phyloP scores from a whole-genome alignment of 2,888 invertebrate species.

The Chrysina gloriosa region DNA sequence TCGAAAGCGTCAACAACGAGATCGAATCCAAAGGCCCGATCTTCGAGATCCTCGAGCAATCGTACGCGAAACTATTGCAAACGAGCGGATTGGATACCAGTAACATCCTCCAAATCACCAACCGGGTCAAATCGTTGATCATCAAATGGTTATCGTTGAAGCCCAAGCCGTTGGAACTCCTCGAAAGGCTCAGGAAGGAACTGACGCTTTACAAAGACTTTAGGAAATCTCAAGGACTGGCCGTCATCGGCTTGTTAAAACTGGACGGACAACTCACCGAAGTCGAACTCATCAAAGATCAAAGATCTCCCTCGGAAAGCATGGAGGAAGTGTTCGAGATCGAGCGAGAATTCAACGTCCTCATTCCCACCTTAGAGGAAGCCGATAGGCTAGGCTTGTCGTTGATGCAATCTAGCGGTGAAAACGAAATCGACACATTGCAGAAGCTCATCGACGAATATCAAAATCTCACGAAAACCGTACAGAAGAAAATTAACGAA shows the following conservation, averaged over 20 bases:
- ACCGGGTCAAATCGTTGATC: constrained; percentile 70
- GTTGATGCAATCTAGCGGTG: constrained; percentile 70
- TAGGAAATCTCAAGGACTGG: constrained; percentile 76
- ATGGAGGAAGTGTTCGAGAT: constrained; percentile 60
- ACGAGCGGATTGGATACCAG: constrained; percentile 77
- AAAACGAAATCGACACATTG: constrained; percentile 69
- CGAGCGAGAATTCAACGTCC: constrained; percentile 69
- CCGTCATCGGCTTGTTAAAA: constrained; percentile 77
- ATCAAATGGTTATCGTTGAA: constrained; percentile 75
- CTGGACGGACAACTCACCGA: constrained; percentile 80
- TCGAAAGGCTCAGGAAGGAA: constrained; percentile 70
- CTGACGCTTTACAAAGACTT: constrained; percentile 76
- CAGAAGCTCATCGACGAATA: constrained; percentile 75
- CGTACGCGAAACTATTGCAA: constrained; percentile 76
- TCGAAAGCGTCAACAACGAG: constrained; percentile 69
- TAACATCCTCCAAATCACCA: constrained; percentile 73
- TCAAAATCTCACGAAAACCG: constrained; percentile 72
- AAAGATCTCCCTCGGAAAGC: background rate
- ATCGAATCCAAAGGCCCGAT: constrained; percentile 69
- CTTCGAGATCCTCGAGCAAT: constrained; percentile 75
- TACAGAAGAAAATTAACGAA: constrained; percentile 67
- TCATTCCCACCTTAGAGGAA: constrained; percentile 67
- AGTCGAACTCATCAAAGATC: constrained; percentile 65
- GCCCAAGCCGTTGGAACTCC: constrained; percentile 70
- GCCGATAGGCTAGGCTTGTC: constrained; percentile 73